phyloP scores from a whole-genome alignment of 2,888 invertebrate genomes.

The Yponomeuta cagnagella region DNA sequence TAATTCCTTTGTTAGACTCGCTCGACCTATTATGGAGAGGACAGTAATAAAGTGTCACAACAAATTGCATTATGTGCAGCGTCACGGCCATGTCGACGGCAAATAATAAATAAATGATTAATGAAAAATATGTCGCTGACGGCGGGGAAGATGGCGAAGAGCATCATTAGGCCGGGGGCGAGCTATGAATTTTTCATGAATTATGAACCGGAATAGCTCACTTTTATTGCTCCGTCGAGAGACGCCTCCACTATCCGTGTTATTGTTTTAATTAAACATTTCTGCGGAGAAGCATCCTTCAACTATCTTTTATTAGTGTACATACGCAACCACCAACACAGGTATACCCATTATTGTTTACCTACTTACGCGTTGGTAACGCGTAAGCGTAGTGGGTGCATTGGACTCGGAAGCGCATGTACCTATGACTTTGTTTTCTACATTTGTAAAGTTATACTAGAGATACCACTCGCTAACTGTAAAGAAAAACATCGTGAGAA shows the following conservation, averaged over 20 bases:
- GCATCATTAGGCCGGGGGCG: constrained; percentile 63
- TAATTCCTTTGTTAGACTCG: neutral
- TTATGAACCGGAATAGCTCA: constrained; percentile 54
- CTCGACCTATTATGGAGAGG: neutral
- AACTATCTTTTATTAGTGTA: constrained; percentile 25
- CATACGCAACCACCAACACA: no score
- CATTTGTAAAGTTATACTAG: no score
- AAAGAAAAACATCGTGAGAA: no score
- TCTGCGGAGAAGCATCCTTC: neutral
- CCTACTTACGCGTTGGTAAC: no score
- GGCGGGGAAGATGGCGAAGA: constrained; percentile 64
- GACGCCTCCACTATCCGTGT: constrained; percentile 32
- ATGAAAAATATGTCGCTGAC: constrained; percentile 61
- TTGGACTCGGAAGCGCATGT: no score
- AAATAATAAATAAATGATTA: constrained; percentile 57
- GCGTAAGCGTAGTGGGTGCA: no score
- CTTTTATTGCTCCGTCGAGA: constrained; percentile 45
- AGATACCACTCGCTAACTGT: no score
- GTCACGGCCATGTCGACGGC: constrained; percentile 35
- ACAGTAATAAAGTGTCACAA: neutral
- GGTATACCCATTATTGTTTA: no score
- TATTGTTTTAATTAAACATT: constrained; percentile 44
- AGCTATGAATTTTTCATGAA: constrained; percentile 73
- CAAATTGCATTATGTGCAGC: neutral
- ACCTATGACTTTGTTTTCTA: no score